A percentile compares a stretch with the other conserved stretches of the same genome.
Conservation (phyloP, 2,888 invertebrate genomes). For the Glyphotaelius pellucidus region DNA sequence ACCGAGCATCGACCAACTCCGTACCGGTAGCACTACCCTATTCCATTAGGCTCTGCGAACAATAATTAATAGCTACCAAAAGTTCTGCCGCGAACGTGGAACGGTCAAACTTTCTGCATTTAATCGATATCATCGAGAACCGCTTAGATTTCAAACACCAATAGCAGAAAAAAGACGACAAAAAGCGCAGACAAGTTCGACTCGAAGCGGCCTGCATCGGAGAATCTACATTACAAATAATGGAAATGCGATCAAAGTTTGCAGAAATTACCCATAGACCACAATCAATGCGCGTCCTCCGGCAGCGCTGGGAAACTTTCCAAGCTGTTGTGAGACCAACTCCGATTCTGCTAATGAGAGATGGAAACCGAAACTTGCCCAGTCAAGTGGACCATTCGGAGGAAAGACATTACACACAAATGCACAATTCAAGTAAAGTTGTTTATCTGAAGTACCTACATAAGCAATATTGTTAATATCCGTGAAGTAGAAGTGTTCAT, state of each 20-base stretch:
- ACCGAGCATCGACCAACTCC: background rate
- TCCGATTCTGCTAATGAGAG: background rate
- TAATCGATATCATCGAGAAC: background rate
- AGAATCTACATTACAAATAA: constrained; percentile 33
- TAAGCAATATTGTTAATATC: background rate
- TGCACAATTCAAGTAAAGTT: background rate
- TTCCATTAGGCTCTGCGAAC: background rate
- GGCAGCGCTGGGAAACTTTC: background rate
- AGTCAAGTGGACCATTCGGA: background rate
- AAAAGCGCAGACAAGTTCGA: constrained; percentile 7
- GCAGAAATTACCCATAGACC: background rate
- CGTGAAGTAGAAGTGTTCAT: background rate
- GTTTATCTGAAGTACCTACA: background rate
- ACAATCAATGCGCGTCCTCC: background rate
- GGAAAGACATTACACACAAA: background rate
- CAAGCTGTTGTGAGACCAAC: background rate
- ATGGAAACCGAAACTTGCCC: background rate
- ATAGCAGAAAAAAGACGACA: background rate
- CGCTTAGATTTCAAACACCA: background rate
- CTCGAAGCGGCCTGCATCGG: constrained; percentile 17
- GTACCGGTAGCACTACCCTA: background rate
- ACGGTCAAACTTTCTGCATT: background rate
- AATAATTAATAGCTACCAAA: background rate
- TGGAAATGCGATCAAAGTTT: constrained; percentile 9
- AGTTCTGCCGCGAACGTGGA: background rate